phyloP scores from a whole-genome alignment of 2,113 vertebrate species.

The Megaceryle torquata region DNA sequence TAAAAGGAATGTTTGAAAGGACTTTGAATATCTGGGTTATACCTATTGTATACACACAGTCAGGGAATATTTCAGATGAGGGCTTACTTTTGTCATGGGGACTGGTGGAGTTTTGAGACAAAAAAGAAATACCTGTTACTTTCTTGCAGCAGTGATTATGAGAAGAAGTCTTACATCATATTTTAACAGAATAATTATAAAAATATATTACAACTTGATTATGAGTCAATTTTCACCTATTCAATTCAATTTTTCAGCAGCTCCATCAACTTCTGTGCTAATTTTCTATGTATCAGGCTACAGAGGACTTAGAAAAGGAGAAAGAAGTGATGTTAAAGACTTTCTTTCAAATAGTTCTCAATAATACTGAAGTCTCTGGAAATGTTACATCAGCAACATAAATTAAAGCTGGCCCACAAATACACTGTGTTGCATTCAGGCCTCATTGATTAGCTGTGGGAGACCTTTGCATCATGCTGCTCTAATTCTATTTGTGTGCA shows the following conservation, averaged over 20 bases:
- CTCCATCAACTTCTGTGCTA: neutral
- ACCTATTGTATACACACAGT: neutral
- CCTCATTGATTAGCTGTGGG: conserved; percentile 24
- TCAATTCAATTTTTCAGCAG: no score
- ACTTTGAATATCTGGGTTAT: neutral
- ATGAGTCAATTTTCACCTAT: neutral
- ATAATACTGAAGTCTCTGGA: neutral
- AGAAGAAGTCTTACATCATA: neutral
- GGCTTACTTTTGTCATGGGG: neutral
- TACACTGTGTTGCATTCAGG: neutral
- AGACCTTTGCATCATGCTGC: neutral
- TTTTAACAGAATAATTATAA: neutral
- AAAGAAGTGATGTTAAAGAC: neutral
- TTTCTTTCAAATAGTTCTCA: neutral
- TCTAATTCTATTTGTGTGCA: conserved; percentile 3
- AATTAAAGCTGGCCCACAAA: neutral
- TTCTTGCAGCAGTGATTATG: neutral
- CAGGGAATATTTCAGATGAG: neutral
- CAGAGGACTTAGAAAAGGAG: neutral
- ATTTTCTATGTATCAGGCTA: neutral
- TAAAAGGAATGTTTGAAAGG: neutral
- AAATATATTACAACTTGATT: neutral
- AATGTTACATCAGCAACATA: neutral
- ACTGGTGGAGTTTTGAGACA: neutral
- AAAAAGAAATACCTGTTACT: neutral